Evolutionary conservation across 1,140 invertebrate species (phyloP).

Genomic region (Mamestra configurata): DNA sequence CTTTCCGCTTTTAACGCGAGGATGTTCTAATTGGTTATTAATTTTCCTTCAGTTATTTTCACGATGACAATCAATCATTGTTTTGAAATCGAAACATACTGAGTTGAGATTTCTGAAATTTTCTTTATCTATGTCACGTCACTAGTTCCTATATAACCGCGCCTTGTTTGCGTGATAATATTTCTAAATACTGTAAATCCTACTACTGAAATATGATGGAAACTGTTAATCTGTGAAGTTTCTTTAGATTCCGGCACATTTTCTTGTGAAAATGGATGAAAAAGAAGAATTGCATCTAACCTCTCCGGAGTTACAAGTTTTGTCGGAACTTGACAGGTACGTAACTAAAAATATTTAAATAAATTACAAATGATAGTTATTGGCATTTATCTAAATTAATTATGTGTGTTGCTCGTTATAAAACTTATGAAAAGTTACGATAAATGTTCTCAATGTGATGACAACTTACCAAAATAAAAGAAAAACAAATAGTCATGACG

Average conservation of each 20-base stretch:
- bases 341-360: slow-evolving; percentile 2
- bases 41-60: too few relatives aligned
- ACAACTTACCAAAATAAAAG: not conserved
- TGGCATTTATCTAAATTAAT: not conserved
- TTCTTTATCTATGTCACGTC: slow-evolving; percentile 14
- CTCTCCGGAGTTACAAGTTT: slow-evolving; percentile 93
- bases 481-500: slow-evolving; percentile 3
- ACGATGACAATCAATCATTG: too few relatives aligned
- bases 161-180: slow-evolving; percentile 53
- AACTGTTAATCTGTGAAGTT: not conserved
- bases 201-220: slow-evolving; percentile 7
- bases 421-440: not conserved
- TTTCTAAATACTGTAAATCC: slow-evolving; percentile 9
- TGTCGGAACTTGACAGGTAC: slow-evolving; percentile 95
- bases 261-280: slow-evolving; percentile 76
- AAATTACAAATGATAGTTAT: not conserved
- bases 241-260: slow-evolving; percentile 18
- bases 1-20: too few relatives aligned
- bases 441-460: not conserved
- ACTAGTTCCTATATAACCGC: slow-evolving; percentile 53
- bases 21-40: too few relatives aligned
- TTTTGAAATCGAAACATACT: too few relatives aligned
- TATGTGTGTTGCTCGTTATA: not conserved
- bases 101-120: not conserved
- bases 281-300: slow-evolving; percentile 88